Percentiles rank a stretch among this genome's conserved stretches.
These are phyloP conservation scores for Tragelaphus oryx DNA, from an alignment of 2,797 vertebrate species.

Conservation along the genomic window DNA sequence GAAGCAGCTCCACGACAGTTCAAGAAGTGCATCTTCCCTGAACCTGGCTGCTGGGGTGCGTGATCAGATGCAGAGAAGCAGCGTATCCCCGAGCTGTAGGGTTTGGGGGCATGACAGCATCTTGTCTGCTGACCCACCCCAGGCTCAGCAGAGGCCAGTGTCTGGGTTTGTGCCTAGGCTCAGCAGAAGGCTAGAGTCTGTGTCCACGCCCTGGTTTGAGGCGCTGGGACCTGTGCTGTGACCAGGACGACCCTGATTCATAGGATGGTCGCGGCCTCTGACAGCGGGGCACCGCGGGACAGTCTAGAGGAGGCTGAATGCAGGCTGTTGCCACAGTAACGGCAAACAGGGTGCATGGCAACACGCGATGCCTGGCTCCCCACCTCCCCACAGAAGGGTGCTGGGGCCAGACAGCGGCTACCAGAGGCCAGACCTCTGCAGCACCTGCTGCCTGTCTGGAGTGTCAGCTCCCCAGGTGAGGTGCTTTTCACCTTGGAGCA, in stretches of 20 bases:
- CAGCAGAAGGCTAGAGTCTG: not conserved
- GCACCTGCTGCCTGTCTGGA: not conserved
- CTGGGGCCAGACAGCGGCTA: not conserved
- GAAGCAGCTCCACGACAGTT: not conserved
- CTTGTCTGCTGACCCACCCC: not conserved
- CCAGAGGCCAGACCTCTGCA: no score
- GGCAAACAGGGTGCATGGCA: not conserved
- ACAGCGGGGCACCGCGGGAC: not conserved
- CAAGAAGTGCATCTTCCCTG: not conserved
- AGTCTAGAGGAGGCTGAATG: not conserved
- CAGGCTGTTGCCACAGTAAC: constrained; percentile 19
- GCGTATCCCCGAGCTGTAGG: accelerated
- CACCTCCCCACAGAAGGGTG: accelerated
- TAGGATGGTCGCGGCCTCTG: not conserved
- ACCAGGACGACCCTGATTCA: not conserved
- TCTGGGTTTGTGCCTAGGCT: not conserved
- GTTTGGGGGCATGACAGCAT: not conserved
- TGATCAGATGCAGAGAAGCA: not conserved
- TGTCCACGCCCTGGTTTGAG: not conserved
- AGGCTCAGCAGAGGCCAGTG: not conserved
- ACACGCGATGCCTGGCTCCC: accelerated
- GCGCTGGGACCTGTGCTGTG: not conserved
- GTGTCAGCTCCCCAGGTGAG: not conserved
- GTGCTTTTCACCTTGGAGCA: not conserved
- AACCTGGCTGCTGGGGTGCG: accelerated